Percentiles rank a stretch among this genome's conserved stretches.
phyloP scores from a whole-genome alignment of 1,140 invertebrate genomes.

The Condylostylus longicornis region DNA sequence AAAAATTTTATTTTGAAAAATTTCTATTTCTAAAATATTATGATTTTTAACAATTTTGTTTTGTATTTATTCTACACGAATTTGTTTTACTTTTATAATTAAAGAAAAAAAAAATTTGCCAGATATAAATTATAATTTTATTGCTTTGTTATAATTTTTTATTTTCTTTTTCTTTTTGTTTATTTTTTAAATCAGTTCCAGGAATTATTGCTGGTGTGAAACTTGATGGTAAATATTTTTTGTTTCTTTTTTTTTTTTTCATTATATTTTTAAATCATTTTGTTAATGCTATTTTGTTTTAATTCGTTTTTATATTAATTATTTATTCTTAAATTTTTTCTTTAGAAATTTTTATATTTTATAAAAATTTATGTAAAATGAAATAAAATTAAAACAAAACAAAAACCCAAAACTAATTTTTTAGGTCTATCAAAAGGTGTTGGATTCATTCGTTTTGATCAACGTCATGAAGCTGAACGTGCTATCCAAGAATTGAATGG shows the following conservation, averaged over 20 bases:
- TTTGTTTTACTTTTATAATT: too few species aligned
- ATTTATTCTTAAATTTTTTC: too few species aligned
- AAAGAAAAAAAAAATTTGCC: slow-evolving; percentile 7
- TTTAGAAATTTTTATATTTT: too few species aligned
- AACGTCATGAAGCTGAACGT: slow-evolving; percentile 41
- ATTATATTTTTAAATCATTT: too few species aligned
- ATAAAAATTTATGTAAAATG: too few species aligned
- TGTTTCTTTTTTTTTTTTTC: too few species aligned
- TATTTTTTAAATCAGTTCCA: slow-evolving; percentile 4
- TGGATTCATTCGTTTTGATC: slow-evolving; percentile 45
- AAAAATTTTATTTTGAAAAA: too few species aligned
- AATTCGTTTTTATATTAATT: too few species aligned
- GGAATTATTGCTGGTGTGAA: not conserved
- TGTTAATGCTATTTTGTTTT: too few species aligned
- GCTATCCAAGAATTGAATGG: slow-evolving; percentile 45
- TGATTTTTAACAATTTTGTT: too few species aligned
- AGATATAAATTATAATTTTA: not conserved
- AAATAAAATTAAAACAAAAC: too few species aligned
- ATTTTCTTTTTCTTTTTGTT: slow-evolving; percentile 8
- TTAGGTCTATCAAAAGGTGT: slow-evolving; percentile 41
- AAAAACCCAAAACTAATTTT: not conserved
- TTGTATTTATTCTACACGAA: too few species aligned
- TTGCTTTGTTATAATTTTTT: slow-evolving; percentile 2
- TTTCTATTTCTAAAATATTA: not conserved
- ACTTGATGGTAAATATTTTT: not conserved